Evolutionary conservation across 1,140 invertebrate genomes (phyloP), one percentile per base, ranked within the genome.

Genomic region (Hydropsyche tenuis): DNA sequence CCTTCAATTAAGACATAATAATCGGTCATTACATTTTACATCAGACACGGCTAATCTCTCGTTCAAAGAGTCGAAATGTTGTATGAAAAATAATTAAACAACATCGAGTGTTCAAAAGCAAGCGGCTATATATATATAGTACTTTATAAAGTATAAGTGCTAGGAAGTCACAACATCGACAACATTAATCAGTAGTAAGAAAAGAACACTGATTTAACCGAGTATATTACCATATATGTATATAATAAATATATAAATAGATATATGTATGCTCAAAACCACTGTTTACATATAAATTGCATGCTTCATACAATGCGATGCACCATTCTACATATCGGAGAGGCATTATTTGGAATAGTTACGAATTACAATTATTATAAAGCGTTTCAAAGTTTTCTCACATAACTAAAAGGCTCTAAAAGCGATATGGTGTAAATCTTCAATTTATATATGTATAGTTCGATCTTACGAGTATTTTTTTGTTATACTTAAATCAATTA

Each of bases 1-100:
- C 84, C 84, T 86, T 86, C 81, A 85, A 86, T 85, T 82, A 83
- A 85, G 80, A 85, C 81, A 85, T 80, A 84, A 83, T 80, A 82
- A 77, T 80, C 77, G 81, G 64, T 74, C 64, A 74, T 77, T 73
- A 76, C 75, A 37, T 37, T 37, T 37, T 37, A 75, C 64, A 75
- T 65, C 23, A 75, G 22, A 64, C 4, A 73, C 46, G 42, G 42
- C 30, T 43, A 73, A 45, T 27, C n/a, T 73, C 56, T 45, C 25
- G 51, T 25, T 62, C 25, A 45, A n/a, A 37, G 30, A 4, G 30
- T 56, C 23, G 22, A n/a, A 30, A 43, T 56, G 43, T 27, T 48
- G 23, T 71, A 30, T 22, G n/a, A 37, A 72, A 46, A 72, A 45
- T 27, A 62, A 72, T 37, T 18, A 37, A 63, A 77, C 51, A 73